Evolutionary conservation across 2,888 invertebrate genomes (phyloP), one percentile per base, ranked within the genome.

Genomic region (Xylocampa areola): DNA sequence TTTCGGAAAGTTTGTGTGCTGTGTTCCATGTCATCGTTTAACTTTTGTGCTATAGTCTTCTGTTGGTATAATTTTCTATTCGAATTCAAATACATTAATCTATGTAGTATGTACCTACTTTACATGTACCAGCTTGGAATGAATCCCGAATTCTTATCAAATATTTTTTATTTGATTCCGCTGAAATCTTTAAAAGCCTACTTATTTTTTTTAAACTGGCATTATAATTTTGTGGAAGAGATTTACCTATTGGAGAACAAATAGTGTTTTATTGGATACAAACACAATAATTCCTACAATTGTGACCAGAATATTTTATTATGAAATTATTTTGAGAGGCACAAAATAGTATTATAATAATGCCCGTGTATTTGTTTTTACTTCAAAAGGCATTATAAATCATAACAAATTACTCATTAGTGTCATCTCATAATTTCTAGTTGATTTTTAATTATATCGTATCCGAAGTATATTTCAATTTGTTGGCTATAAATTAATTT

Each of bases 361-460:
- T 27, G 7, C 68, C 32, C 16, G 51, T 44, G 27, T 59, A 7
- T 55, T n/a, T n/a, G n/a, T n/a, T 60, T 62, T 59, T 62, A 49
- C 47, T 61, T 67, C 37, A 60, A 60, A 69, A 30, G 13, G 40
- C 41, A n/a, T n/a, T 3, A 60, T 74, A 68, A 33, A 76, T 74
- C 76, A 76, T 58, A 5, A 65, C 51, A 47, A 67, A 76, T 67
- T 67, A 69, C 54, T 73, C 61, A 67, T 73, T 73, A 70, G 44
- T 64, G 73, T 73, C 76, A 65, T 29, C 47, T 65, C 48, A 37
- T 60, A 58, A 61, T 64, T 61, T 68, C 25, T 60, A 39, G 39
- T 58, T 64, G 49, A 58, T 60, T 72, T 64, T 32, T 66, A 58
- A 52, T 32, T 54, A 16, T 21, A 27, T 17, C 35, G 23, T 37